Percentiles rank a stretch among this genome's conserved stretches.
phyloP scores from a whole-genome alignment of 1,140 invertebrate species.

The Manduca sexta region DNA sequence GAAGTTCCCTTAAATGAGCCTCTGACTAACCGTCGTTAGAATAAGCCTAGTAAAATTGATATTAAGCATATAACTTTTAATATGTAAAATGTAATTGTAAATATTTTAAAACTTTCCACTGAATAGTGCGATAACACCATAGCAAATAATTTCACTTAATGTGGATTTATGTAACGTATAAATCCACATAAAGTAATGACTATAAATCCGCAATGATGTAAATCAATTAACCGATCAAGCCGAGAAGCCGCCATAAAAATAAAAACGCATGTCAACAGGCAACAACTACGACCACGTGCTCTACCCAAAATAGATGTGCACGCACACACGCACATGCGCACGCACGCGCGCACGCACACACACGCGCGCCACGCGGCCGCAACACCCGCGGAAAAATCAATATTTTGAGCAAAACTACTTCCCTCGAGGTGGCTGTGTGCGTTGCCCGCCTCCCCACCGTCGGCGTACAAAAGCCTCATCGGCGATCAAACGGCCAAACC shows the following conservation, averaged over 20 bases:
- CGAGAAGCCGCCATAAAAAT: constrained; percentile 56
- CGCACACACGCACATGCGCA: constrained; percentile 29
- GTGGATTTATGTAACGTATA: too few relatives aligned
- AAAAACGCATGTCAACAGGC: constrained; percentile 68
- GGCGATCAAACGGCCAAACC: constrained; percentile 14
- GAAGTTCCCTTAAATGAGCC: too few relatives aligned
- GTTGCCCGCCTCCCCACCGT: constrained; percentile 23
- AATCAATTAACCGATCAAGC: constrained; percentile 45
- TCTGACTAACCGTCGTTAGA: too few relatives aligned
- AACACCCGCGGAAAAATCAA: constrained; percentile 67
- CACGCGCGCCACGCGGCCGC: constrained; percentile 40
- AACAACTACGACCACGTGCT: constrained; percentile 68
- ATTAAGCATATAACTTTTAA: too few relatives aligned
- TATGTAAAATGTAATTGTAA: too few relatives aligned
- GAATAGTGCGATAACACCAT: too few relatives aligned
- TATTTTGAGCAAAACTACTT: constrained; percentile 73
- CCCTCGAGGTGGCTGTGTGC: constrained; percentile 56
- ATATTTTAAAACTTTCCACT: too few relatives aligned
- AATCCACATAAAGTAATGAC: too few relatives aligned
- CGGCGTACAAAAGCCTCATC: constrained; percentile 31
- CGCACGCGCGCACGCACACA: constrained; percentile 35
- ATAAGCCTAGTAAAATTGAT: too few relatives aligned
- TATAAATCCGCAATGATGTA: constrained; percentile 27
- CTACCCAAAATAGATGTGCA: constrained; percentile 62
- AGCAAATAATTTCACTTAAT: too few relatives aligned